Evolutionary conservation across 2,797 vertebrate genomes (phyloP).

Genomic region (Artibeus lituratus): DNA sequence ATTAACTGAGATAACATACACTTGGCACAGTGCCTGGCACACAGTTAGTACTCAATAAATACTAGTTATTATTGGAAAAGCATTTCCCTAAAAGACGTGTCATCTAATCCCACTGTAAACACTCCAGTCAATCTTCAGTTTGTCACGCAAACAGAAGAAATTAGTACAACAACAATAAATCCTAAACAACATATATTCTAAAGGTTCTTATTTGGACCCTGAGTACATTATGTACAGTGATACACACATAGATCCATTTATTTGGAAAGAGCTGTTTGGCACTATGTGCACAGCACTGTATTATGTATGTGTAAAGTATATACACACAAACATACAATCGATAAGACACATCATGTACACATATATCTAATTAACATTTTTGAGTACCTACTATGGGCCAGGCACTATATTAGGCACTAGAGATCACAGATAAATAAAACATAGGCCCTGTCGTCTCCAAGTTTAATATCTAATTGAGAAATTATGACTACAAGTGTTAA

Average conservation of each 20-base stretch:
- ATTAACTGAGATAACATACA: neutral
- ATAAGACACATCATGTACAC: neutral
- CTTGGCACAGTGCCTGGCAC: neutral
- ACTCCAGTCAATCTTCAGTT: neutral
- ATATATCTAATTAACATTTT: neutral
- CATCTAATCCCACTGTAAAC: neutral
- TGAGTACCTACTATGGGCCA: neutral
- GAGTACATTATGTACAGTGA: neutral
- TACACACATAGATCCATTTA: neutral
- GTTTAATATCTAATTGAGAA: neutral
- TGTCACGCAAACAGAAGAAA: conserved; percentile 27
- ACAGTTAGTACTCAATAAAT: neutral
- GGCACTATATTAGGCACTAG: neutral
- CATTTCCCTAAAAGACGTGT: neutral
- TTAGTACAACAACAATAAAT: neutral
- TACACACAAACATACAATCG: neutral
- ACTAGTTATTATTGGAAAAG: neutral
- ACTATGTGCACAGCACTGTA: neutral
- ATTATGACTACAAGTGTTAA: neutral
- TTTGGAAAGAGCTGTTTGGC: neutral
- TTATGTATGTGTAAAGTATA: neutral
- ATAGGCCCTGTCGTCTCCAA: neutral
- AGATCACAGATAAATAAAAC: neutral
- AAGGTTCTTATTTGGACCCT: neutral
- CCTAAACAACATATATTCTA: neutral